phyloP scores from a whole-genome alignment of 1,140 invertebrate genomes.

The Saccostrea cuccullata region DNA sequence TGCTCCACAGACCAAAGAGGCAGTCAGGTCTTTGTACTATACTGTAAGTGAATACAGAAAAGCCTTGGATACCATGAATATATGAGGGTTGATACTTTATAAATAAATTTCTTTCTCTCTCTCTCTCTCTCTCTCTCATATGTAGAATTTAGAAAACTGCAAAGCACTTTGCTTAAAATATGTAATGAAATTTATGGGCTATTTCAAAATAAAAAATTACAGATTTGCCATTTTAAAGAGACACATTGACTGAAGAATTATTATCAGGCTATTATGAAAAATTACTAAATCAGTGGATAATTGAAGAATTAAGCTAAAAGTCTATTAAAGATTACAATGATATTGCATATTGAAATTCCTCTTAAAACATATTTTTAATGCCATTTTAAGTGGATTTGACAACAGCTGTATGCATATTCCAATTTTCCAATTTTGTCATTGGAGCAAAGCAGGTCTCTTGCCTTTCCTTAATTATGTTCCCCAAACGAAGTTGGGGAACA shows the following conservation, averaged over 20 bases:
- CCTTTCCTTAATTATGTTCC: background rate
- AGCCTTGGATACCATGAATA: background rate
- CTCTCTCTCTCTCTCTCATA: background rate
- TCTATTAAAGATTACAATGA: background rate
- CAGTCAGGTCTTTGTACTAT: background rate
- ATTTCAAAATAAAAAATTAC: background rate
- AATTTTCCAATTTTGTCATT: background rate
- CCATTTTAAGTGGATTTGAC: background rate
- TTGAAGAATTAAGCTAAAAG: constrained; percentile 2
- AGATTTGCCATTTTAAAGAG: background rate
- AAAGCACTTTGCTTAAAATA: background rate
- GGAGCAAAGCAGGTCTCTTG: background rate
- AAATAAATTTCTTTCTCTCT: background rate
- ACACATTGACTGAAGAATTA: background rate
- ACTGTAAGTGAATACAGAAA: background rate
- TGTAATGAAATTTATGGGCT: background rate
- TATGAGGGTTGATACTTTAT: background rate
- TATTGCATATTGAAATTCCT: background rate
- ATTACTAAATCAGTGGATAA: constrained; percentile 6
- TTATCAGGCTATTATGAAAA: background rate
- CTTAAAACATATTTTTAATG: background rate
- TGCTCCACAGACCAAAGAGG: background rate
- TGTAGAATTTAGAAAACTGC: background rate
- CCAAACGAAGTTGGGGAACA: too few relatives aligned
- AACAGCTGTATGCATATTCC: constrained; percentile 24